These are phyloP conservation scores for Conops quadrifasciatus DNA, from an alignment of 2,888 invertebrate species.

Conservation along the genomic window DNA sequence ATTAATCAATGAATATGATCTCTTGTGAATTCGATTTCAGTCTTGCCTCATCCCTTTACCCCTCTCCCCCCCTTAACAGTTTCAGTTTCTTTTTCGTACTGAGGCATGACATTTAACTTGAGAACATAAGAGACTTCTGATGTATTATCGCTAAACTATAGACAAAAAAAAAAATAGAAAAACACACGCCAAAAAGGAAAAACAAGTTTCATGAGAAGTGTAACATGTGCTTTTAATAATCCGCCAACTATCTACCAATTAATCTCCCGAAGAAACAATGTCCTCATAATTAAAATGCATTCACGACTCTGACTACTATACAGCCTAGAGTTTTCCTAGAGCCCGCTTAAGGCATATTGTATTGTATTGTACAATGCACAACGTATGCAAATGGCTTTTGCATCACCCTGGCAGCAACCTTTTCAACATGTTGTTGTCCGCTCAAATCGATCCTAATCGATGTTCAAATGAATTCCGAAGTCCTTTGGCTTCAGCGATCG, in stretches of 20 bases:
- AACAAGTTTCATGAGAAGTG: slow-evolving; percentile 2
- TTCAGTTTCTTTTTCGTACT: too few relatives aligned
- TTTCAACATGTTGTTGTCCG: background rate
- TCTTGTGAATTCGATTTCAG: too few relatives aligned
- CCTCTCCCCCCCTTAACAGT: too few relatives aligned
- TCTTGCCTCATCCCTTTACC: too few relatives aligned
- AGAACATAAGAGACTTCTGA: too few relatives aligned
- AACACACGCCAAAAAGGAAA: background rate
- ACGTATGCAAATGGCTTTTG: slow-evolving; percentile 26
- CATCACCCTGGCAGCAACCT: slow-evolving; percentile 13
- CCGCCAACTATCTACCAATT: slow-evolving; percentile 10
- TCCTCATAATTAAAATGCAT: slow-evolving; percentile 18
- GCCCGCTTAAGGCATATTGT: background rate
- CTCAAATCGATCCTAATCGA: slow-evolving; percentile 30
- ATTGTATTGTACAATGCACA: background rate
- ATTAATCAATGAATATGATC: too few relatives aligned
- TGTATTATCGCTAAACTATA: too few relatives aligned
- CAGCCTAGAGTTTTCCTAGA: background rate
- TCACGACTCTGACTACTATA: too few relatives aligned
- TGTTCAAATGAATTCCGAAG: slow-evolving; percentile 16
- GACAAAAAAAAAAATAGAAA: too few relatives aligned
- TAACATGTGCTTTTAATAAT: slow-evolving; percentile 5
- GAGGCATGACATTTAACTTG: too few relatives aligned
- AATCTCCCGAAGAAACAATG: slow-evolving; percentile 24
- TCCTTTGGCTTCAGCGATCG: background rate